Conservation (phyloP, 1,140 invertebrate genomes). For the Thaumetopoea pityocampa region DNA sequence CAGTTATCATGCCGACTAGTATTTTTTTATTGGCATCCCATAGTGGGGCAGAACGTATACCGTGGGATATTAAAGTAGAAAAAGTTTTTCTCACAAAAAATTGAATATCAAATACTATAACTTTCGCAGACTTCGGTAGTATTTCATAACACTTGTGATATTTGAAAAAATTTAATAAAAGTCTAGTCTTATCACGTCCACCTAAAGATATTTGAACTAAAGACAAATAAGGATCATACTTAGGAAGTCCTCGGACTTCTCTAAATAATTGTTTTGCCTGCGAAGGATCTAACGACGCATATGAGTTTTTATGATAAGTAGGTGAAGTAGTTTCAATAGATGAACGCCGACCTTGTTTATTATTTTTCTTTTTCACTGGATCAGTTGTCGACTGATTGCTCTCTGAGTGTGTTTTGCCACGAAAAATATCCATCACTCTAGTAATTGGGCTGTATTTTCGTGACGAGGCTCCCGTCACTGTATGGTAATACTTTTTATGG, state of each 20-base stretch:
- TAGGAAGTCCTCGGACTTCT: slow-evolving; percentile 65
- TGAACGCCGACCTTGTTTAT: slow-evolving; percentile 51
- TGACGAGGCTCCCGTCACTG: slow-evolving; percentile 63
- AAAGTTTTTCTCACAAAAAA: slow-evolving; percentile 70
- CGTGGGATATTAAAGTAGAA: slow-evolving; percentile 64
- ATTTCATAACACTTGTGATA: slow-evolving; percentile 72
- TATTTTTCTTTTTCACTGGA: slow-evolving; percentile 51
- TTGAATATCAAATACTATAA: slow-evolving; percentile 70
- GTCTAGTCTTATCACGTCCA: slow-evolving; percentile 65
- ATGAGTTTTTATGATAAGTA: slow-evolving; percentile 70
- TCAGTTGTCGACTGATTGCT: slow-evolving; percentile 39
- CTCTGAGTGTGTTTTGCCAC: slow-evolving; percentile 52
- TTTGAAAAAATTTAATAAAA: slow-evolving; percentile 69
- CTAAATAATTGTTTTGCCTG: slow-evolving; percentile 69
- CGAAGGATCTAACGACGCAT: slow-evolving; percentile 58
- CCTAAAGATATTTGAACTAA: slow-evolving; percentile 70
- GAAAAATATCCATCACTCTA: slow-evolving; percentile 69
- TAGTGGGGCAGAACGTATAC: slow-evolving; percentile 63
- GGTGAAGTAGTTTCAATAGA: slow-evolving; percentile 67
- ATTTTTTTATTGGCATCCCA: slow-evolving; percentile 67
- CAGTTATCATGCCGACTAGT: slow-evolving; percentile 67
- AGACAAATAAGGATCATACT: slow-evolving; percentile 68
- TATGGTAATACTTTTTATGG: slow-evolving; percentile 70
- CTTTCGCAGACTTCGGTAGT: slow-evolving; percentile 68
- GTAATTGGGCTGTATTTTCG: slow-evolving; percentile 65